These are phyloP conservation scores for Sisyra terminalis DNA, from an alignment of 2,888 invertebrate species.

Conservation along the genomic window DNA sequence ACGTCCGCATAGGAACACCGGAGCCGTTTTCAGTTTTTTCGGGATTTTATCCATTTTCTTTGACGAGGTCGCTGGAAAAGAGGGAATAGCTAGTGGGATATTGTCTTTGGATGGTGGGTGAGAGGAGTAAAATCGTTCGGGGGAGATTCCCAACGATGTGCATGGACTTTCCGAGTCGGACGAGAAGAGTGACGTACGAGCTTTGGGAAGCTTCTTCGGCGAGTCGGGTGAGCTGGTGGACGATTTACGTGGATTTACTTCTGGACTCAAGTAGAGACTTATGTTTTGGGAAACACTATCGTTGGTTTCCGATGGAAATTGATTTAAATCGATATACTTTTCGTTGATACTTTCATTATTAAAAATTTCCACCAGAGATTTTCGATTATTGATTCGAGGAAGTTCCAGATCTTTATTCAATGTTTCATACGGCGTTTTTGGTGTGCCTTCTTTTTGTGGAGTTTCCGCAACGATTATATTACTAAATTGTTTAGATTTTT, in stretches of 20 bases:
- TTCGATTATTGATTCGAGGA: constrained; percentile 20
- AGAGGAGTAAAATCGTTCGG: neutral
- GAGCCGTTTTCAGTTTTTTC: neutral
- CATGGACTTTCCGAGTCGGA: neutral
- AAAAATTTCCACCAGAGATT: constrained; percentile 18
- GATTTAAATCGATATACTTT: constrained; percentile 10
- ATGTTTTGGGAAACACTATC: too few species aligned
- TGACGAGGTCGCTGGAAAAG: neutral
- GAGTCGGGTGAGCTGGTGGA: too few species aligned
- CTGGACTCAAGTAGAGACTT: too few species aligned
- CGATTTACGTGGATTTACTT: too few species aligned
- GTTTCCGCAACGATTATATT: constrained; percentile 13
- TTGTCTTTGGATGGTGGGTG: too few species aligned
- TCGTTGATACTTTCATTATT: constrained; percentile 12
- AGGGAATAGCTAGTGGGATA: too few species aligned
- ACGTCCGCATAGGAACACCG: constrained; percentile 20
- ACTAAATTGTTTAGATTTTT: neutral
- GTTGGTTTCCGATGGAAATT: too few species aligned
- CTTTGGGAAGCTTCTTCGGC: neutral
- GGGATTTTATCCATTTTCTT: neutral
- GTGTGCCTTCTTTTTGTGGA: constrained; percentile 17
- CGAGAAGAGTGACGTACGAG: neutral
- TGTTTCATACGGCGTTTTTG: constrained; percentile 25
- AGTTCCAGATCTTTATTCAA: constrained; percentile 17
- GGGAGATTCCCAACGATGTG: neutral